Evolutionary conservation across 64 coral and sea anemone species (phyloP), one percentile per base, ranked within the genome.

Genomic region (Actinia equina): DNA sequence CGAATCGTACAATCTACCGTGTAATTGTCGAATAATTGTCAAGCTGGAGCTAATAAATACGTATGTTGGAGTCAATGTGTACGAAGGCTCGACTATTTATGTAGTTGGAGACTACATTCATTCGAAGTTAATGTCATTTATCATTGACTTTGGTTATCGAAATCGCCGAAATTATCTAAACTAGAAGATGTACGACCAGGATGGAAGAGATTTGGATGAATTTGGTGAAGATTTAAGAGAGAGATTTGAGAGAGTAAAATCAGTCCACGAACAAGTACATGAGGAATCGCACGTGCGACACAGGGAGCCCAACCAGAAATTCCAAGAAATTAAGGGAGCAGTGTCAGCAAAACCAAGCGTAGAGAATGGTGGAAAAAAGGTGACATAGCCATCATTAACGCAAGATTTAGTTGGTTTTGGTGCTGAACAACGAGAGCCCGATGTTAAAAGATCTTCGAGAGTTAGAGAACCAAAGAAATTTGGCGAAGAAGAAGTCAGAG

Each of bases 401-500:
- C 65, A 70, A 70, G 9, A 22, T 70, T 18, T n/a, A 70, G 22
- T 25, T 26, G 65, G n/a, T 27, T 70, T 70, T 70, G 22, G 65
- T 22, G 65, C 20, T 22, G 19, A 6, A 70, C 65, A 25, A 22
- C 65, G n/a, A 70, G 65, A 70, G 22, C 19, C 65, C 65, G n/a
- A 70, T 9, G 18, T 22, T 26, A 70, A 22, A 26, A 70, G 64
- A 70, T 19, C 59, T 18, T 14, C 18, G 59, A 62, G 59, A 18
- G 59, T 63, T 67, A 77, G 57, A 76, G 83, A 25, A 22, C 30
- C 54, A 45, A 91, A 59, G 22, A 79, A 43, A 52, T 78, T 79
- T 58, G 59, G 64, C 46, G 85, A 92, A 92, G 52, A 60, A 86
- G 77, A 46, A 49, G 77, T 45, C 10, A 76, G 49, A 58, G 60